Conservation (phyloP, 1,140 invertebrate species). For the Sycophaga agraensis region DNA sequence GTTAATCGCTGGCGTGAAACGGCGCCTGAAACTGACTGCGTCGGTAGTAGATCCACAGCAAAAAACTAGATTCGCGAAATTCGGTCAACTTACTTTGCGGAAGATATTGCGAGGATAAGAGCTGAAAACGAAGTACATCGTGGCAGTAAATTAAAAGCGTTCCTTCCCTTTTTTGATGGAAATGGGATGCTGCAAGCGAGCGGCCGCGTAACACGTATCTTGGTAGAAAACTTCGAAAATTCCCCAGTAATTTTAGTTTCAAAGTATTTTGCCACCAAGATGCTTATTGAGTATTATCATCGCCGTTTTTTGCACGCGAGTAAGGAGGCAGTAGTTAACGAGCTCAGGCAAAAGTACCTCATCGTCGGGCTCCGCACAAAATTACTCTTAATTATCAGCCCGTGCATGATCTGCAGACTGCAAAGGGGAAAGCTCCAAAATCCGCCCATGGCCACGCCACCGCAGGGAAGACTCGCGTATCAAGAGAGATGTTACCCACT, state of each 20-base stretch:
- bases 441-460: not conserved
- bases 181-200: too few relatives aligned
- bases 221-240: too few relatives aligned
- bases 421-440: not conserved
- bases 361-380: not conserved
- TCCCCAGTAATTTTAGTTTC: not conserved
- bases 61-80: too few relatives aligned
- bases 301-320: conserved; percentile 6
- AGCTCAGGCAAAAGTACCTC: conserved; percentile 31
- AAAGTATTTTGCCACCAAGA: not conserved
- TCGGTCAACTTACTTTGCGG: too few relatives aligned
- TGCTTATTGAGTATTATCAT: conserved; percentile 13
- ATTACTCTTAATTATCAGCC: not conserved
- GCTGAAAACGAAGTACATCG: too few relatives aligned
- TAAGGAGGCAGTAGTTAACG: not conserved
- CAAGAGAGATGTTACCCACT: not conserved
- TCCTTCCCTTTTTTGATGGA: too few relatives aligned
- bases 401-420: not conserved
- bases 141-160: too few relatives aligned
- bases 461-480: not conserved
- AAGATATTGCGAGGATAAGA: too few relatives aligned
- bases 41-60: too few relatives aligned
- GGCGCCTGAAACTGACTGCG: too few relatives aligned
- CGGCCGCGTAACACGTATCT: too few relatives aligned
- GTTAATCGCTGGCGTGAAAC: too few relatives aligned